Evolutionary conservation across 2,797 vertebrate species (phyloP), one percentile per base, ranked within the genome.

Genomic region (Parauchenoglanis punctatus): DNA sequence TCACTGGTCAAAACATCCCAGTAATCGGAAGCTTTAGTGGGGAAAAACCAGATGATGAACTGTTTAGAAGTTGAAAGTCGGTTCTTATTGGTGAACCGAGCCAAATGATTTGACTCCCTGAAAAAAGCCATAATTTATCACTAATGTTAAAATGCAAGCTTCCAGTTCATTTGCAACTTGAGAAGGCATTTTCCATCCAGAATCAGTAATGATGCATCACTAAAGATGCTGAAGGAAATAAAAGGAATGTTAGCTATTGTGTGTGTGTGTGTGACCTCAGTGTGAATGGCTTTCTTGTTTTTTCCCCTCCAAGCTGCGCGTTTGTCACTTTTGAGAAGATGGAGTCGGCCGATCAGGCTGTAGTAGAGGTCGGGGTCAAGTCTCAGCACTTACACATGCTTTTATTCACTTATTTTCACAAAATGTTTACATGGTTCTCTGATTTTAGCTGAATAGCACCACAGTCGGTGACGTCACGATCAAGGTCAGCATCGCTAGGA

Each of bases 241-340:
- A 54, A 18, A 18, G 15, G 12, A 28, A 31, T 11, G 54, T 10
- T 20, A 12, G 28, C 18, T 40, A 20, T 80, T 10, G 0, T 80
- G 73, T 76, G 5, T 10, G 0, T 80, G 73, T 76, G 5, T n/a
- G 6, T 17, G 35, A 46, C 35, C 59, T n/a, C 80, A 17, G 52
- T n/a, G 15, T 83, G 15, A 72, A 15, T 4, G 1, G 61, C 4
- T 20, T 72, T 17, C 17, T 11, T 44, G 5, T 20, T 72, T 88
- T 67, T 56, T 2, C 72, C 87, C 2, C 3, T 83, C 83, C 54
- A 89, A 99, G 98, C 91, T 98, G 97, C 92, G 97, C 97, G 28
- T 98, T 99, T 89, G 97, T 99, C 91, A 99, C 97, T 0, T 98
- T 97, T 87, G 97, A 99, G 92, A 98, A 97, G 95, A 97, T 98